Percentiles rank a stretch among this genome's conserved stretches.
These are phyloP conservation scores for Oscheius onirici DNA, from an alignment of 2,888 invertebrate genomes.

Conservation along the genomic window DNA sequence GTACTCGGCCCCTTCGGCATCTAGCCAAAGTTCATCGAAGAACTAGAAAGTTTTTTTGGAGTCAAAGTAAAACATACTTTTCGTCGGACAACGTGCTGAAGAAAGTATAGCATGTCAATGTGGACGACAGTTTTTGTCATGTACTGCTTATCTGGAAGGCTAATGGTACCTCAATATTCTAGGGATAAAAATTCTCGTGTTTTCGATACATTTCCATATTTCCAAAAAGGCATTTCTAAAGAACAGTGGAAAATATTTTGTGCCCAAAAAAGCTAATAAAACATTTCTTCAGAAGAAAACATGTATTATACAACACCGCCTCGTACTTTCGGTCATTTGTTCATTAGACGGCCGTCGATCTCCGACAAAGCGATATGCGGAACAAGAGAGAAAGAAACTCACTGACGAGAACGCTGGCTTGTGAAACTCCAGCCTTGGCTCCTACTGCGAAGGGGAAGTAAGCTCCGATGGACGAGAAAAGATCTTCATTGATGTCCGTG, in stretches of 20 bases:
- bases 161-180: too few relatives aligned
- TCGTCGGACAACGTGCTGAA: background rate
- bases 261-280: too few relatives aligned
- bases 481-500: conserved; percentile 6
- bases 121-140: conserved; percentile 14
- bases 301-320: too few relatives aligned
- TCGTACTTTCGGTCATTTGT: background rate
- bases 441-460: conserved; percentile 27
- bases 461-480: conserved; percentile 9
- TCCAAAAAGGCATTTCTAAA: too few relatives aligned
- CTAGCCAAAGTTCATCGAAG: background rate
- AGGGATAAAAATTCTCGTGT: too few relatives aligned
- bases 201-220: too few relatives aligned
- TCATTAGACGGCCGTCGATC: background rate
- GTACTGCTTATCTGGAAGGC: background rate
- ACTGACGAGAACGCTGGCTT: conserved; percentile 9
- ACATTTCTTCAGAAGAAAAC: too few relatives aligned
- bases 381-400: background rate
- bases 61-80: background rate
- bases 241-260: background rate
- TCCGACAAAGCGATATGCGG: background rate
- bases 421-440: conserved; percentile 7
- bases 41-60: background rate
- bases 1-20: conserved; percentile 1
- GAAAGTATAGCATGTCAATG: conserved; percentile 17